phyloP scores from a whole-genome alignment of 2,888 invertebrate species.

The Rhabditoides inermis region DNA sequence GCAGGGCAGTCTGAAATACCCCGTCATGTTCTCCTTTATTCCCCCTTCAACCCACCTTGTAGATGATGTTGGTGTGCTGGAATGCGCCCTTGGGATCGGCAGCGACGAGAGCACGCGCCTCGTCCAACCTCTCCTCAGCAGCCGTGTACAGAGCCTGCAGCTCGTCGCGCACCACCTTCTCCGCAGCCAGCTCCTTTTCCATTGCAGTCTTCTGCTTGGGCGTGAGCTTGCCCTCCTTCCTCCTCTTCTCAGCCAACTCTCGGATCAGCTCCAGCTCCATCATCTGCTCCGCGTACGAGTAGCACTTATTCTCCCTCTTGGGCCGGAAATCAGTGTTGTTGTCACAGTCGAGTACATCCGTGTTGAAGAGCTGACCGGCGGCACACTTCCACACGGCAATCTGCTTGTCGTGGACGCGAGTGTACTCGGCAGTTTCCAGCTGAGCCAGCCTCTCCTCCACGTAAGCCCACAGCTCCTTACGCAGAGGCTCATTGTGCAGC shows the following conservation, averaged over 20 bases:
- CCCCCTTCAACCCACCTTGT: conserved; percentile 9
- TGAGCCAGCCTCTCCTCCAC: conserved; percentile 20
- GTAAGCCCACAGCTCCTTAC: conserved; percentile 21
- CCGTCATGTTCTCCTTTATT: no score
- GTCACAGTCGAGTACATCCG: conserved; percentile 71
- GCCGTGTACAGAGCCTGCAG: conserved; percentile 57
- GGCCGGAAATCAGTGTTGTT: no score
- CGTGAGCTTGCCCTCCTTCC: conserved; percentile 58
- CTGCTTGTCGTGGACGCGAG: conserved; percentile 59
- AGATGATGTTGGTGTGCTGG: no score
- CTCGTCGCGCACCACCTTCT: conserved; percentile 66
- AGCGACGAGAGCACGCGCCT: conserved; percentile 25
- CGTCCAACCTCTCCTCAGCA: conserved; percentile 28
- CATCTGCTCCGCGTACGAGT: conserved; percentile 89
- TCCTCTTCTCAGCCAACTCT: conserved; percentile 77
- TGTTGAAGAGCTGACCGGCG: conserved; percentile 82
- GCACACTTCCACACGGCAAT: conserved; percentile 75
- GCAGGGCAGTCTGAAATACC: no score
- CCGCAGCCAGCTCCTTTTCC: conserved; percentile 76
- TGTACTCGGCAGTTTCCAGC: conserved; percentile 16
- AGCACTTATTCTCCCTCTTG: conserved; percentile 86
- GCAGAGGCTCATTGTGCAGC: conserved; percentile 62
- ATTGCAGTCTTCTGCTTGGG: conserved; percentile 86
- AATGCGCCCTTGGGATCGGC: conserved; percentile 32
- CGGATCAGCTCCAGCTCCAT: conserved; percentile 74